Conservation (phyloP, 2,888 invertebrate species). For the Protophormia terraenovae region DNA sequence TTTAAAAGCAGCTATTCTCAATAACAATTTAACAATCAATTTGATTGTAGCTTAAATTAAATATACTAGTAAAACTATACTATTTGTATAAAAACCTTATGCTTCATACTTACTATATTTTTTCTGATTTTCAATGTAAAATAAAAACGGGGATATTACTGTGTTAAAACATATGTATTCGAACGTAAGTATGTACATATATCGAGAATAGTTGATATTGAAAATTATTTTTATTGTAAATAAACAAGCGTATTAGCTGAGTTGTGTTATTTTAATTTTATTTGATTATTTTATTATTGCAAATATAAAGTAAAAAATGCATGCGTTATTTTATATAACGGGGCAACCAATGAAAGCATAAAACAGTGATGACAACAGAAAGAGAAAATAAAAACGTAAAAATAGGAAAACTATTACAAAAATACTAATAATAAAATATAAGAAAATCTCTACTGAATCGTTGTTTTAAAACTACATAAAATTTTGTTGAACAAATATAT, state of each 20-base stretch:
- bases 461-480: too few species aligned
- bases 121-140: not conserved
- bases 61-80: not conserved
- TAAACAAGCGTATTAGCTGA: constrained; percentile 15
- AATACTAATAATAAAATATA: not conserved
- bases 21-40: constrained; percentile 47
- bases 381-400: not conserved
- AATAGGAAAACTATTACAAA: too few species aligned
- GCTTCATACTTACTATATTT: not conserved
- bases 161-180: not conserved
- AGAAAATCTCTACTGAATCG: not conserved
- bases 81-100: not conserved
- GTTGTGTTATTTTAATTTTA: not conserved
- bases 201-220: not conserved
- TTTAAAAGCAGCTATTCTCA: not conserved
- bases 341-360: not conserved
- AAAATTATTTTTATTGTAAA: not conserved
- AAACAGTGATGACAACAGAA: not conserved
- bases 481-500: too few species aligned
- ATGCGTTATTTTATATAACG: not conserved
- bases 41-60: constrained; percentile 6
- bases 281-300: not conserved
- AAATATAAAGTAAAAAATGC: not conserved
- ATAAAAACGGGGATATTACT: not conserved
- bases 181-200: not conserved